Percentiles rank a stretch among this genome's conserved stretches.
These are phyloP conservation scores for Cryptocephalus primarius DNA, from an alignment of 2,888 invertebrate species.

Conservation along the genomic window DNA sequence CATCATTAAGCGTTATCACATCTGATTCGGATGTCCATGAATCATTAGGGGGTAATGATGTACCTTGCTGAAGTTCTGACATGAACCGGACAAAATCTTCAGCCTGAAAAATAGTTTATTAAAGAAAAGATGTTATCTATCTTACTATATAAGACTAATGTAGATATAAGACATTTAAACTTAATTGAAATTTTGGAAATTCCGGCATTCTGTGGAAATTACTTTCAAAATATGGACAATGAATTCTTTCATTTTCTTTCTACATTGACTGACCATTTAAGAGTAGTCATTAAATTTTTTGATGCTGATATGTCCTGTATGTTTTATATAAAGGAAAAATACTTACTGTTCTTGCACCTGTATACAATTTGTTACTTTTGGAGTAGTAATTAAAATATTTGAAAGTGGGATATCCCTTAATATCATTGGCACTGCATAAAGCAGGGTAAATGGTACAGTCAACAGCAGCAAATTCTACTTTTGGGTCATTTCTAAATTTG, in stretches of 20 bases:
- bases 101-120: conserved; percentile 39
- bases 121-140: background rate
- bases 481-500: conserved; percentile 61
- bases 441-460: conserved; percentile 60
- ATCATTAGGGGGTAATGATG: conserved; percentile 24
- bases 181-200: no score
- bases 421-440: conserved; percentile 58
- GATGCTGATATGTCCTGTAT: no score
- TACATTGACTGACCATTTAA: no score
- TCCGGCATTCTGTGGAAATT: no score
- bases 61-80: conserved; percentile 38
- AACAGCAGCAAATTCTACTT: conserved; percentile 70
- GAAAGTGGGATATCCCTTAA: conserved; percentile 77
- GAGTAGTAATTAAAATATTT: conserved; percentile 78
- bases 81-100: conserved; percentile 57
- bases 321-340: no score
- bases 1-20: conserved; percentile 45
- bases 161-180: no score
- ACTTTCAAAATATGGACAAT: no score
- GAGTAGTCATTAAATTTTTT: no score
- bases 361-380: conserved; percentile 56
- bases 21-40: conserved; percentile 38
- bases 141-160: no score
- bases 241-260: no score
- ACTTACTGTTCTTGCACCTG: conserved; percentile 44